Base-by-base conservation (phyloP, 2,888 invertebrate genomes). In the Ochropacha duplaris region DNA sequence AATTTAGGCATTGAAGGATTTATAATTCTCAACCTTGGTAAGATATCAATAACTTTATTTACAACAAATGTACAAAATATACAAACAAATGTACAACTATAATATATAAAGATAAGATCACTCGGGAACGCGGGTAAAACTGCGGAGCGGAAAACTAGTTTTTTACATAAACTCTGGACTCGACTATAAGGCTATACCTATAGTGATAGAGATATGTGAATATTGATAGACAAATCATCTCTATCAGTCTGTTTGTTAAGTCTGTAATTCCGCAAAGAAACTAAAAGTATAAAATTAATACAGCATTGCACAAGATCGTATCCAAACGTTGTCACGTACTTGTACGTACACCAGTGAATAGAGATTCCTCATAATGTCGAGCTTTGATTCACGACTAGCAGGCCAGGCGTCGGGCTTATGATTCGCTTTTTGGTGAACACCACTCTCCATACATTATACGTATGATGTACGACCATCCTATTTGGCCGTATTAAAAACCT, bases 401-500 rank as follows among this genome's bases (percentile, higher is more conserved):
- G 79, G 82, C 80, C 76, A 78, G 79, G 82, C 80, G 82, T 81
- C 76, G 76, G 74, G 68, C 66, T 79, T 81, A 89, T 87, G 84
- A 85, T 83, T 86, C 81, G 79, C 87, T 86, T 88, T 90, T 90
- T 81, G 86, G 86, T 78, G 76, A 76, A 79, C 77, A 74, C 75
- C 68, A 65, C 67, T 68, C 74, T 72, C 68, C 62, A 60, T 79
- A 76, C 78, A 78, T 79, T 78, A 80, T 67, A 71, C 70, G 56
- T 67, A 74, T 70, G 68, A 72, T 66, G 68, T 67, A 77, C 72
- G 72, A 71, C 84, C 83, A 80, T 79, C 81, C 88, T 88, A 90
- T 90, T 91, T 87, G 83, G 86, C 74, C 79, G 84, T 89, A 91
- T 91, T 91, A 91, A 91, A 91, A 91, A 87, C 81, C 84, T 90